Evolutionary conservation across 1,140 invertebrate species (phyloP).

Genomic region (Diorhabda sublineata): DNA sequence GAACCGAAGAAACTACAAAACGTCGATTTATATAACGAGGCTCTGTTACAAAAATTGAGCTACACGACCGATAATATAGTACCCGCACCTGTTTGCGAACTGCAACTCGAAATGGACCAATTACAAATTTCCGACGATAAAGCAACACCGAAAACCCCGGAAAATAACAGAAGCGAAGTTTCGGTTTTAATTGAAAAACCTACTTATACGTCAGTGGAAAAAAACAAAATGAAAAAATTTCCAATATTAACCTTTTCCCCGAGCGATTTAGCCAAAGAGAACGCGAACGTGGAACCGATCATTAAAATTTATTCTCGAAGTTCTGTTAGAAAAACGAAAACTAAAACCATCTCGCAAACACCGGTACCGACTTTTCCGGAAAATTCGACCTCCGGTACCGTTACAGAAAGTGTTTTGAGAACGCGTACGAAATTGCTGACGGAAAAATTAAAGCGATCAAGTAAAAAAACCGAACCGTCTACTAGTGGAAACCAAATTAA

Average conservation of each 20-base stretch:
- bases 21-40: constrained; percentile 14
- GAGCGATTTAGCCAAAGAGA: neutral
- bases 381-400: neutral
- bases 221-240: neutral
- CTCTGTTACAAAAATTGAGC: constrained; percentile 8
- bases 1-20: constrained; percentile 1
- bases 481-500: neutral
- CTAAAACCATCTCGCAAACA: neutral
- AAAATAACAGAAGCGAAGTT: constrained; percentile 9
- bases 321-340: constrained; percentile 2
- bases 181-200: neutral
- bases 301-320: constrained; percentile 9
- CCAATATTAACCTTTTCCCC: constrained; percentile 7
- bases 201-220: neutral
- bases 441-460: constrained; percentile 8
- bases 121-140: neutral
- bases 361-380: neutral
- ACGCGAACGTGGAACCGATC: neutral
- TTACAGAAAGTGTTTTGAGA: neutral
- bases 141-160: constrained; percentile 8
- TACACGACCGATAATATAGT: neutral
- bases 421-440: constrained; percentile 12
- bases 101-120: constrained; percentile 3
- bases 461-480: constrained; percentile 5
- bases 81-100: neutral